These are phyloP conservation scores for Neopipo cinnamomea DNA, from an alignment of 2,113 vertebrate species.

Conservation along the genomic window DNA sequence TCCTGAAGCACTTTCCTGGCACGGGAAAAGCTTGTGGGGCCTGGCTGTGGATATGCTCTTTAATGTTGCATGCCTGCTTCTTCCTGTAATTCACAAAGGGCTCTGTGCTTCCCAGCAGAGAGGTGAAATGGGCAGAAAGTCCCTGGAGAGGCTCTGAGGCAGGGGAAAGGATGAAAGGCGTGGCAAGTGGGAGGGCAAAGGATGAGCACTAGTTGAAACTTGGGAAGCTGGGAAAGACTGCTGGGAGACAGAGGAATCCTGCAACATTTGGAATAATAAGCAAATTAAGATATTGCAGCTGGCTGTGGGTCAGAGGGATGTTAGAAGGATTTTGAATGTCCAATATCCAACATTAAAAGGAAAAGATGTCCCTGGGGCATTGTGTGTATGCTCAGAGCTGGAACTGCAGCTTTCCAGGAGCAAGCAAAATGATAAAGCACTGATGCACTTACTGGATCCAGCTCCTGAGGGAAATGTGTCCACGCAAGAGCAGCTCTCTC, in stretches of 20 bases:
- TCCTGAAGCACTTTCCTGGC: background rate
- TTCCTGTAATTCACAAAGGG: background rate
- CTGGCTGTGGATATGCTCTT: background rate
- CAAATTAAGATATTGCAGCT: background rate
- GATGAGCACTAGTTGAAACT: background rate
- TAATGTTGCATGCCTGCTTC: background rate
- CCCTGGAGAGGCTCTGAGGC: background rate
- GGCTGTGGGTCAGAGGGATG: background rate
- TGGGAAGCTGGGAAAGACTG: background rate
- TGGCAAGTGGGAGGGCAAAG: background rate
- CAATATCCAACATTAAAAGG: background rate
- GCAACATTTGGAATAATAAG: background rate
- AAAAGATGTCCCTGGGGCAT: background rate
- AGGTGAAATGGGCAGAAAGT: background rate
- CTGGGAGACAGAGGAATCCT: background rate
- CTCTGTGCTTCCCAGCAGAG: background rate
- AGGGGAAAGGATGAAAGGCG: background rate
- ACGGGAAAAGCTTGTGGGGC: background rate
- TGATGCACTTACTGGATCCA: background rate
- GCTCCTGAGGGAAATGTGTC: background rate
- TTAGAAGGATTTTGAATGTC: background rate
- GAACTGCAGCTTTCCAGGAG: background rate
- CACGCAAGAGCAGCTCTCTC: background rate
- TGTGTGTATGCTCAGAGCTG: background rate
- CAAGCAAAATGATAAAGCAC: background rate